phyloP scores from a whole-genome alignment of 2,888 invertebrate species.

The Doris montereyensis region DNA sequence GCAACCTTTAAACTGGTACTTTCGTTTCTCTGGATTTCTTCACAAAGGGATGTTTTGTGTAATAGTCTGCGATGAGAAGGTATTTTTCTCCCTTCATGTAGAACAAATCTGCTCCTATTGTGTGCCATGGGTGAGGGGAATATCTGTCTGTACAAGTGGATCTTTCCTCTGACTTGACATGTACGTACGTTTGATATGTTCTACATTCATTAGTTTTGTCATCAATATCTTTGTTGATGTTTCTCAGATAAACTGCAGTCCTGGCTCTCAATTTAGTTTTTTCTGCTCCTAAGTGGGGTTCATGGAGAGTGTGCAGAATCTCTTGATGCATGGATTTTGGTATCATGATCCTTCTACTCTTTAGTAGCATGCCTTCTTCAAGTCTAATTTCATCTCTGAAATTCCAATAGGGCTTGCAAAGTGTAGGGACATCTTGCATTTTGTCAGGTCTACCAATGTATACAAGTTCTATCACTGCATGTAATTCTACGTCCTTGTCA shows the following conservation, averaged over 20 bases:
- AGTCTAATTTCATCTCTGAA: constrained; percentile 15
- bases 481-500: neutral
- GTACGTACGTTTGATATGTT: constrained; percentile 3
- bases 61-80: constrained; percentile 22
- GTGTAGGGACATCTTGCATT: neutral
- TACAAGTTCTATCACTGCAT: neutral
- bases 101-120: constrained; percentile 23
- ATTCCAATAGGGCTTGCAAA: constrained; percentile 11
- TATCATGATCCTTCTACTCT: constrained; percentile 16
- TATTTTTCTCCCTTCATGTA: constrained; percentile 10
- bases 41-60: constrained; percentile 16
- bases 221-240: constrained; percentile 8
- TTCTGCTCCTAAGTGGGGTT: constrained; percentile 12
- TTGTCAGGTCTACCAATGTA: neutral
- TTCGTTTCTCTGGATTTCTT: no score
- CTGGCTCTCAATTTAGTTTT: constrained; percentile 29
- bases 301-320: constrained; percentile 14
- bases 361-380: constrained; percentile 13
- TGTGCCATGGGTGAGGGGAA: constrained; percentile 25
- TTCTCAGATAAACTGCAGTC: constrained; percentile 12
- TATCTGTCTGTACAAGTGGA: constrained; percentile 1
- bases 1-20: no score
- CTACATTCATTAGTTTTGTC: constrained; percentile 15
- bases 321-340: neutral
- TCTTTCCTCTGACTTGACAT: constrained; percentile 4